Base-by-base conservation (phyloP, 2,888 invertebrate species). In the Papilio demoleus region DNA sequence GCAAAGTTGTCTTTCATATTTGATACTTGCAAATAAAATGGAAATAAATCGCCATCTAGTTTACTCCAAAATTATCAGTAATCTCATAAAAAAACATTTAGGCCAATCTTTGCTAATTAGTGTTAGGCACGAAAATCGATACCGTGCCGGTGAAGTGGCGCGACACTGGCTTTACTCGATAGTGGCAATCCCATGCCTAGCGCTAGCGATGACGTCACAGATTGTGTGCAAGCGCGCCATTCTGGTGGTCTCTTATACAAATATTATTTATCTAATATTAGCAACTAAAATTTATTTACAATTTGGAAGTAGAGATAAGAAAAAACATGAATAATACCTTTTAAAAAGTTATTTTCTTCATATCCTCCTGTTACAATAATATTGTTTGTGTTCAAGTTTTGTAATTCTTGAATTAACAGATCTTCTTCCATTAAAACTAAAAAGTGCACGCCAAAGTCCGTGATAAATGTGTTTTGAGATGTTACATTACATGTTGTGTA, bases 371-470 rank as follows among this genome's bases (percentile, higher is more conserved):
- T 71, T 1, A 87, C 75, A 1, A 91, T 76, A 17, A 81, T 85
- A 71, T 91, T 86, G 72, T 79, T 83, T 22, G 82, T 64, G 42
- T 76, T 75, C 58, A 81, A 24, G 3, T 77, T 72, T 6, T 77
- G 73, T 1, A 70, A 50, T n/a, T 77, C 77, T 2, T 75, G 76
- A 0, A 86, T 69, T 0, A 88, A 76, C 17, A 92, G 68, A 56
- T 92, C 90, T 45, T 89, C 88, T 12, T 86, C 85, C 82, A 83
- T 84, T 4, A 89, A 71, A 1, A 87, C 65, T 0, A 80, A 81
- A 71, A 91, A 90, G 0, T 81, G 82, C 0, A 88, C 87, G 1
- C 87, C 90, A 17, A 91, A 90, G 71, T 91, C 90, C 0, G 90
- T 82, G 0, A 77, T 76, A 71, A 91, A 91, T 12, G 73, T 75